Percentiles rank a stretch among this genome's conserved stretches.
phyloP scores from a whole-genome alignment of 2,888 invertebrate species.

The Athalia cordata region DNA sequence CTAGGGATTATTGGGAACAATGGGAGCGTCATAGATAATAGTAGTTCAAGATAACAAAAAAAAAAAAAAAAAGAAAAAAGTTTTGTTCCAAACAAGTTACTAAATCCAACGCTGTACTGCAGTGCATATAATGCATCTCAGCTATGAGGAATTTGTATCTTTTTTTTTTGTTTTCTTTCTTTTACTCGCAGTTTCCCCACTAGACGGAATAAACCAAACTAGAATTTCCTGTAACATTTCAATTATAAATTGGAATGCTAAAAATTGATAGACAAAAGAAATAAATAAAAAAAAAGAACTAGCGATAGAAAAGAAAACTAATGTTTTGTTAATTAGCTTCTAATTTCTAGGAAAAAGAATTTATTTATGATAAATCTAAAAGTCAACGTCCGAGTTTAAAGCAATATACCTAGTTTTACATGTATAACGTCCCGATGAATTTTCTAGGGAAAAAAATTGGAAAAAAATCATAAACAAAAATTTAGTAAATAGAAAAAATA shows the following conservation, averaged over 20 bases:
- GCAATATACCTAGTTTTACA: too few species aligned
- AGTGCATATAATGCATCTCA: too few species aligned
- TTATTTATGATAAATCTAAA: too few species aligned
- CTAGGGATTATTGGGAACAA: conserved; percentile 93
- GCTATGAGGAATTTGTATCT: not conserved
- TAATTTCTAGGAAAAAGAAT: too few species aligned
- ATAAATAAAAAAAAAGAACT: too few species aligned
- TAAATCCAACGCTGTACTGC: not conserved
- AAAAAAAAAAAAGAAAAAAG: conserved; percentile 19
- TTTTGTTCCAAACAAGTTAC: conserved; percentile 21
- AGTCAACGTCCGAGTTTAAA: too few species aligned
- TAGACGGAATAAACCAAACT: not conserved
- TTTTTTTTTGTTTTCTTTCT: not conserved
- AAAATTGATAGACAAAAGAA: too few species aligned
- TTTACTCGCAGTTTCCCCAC: not conserved
- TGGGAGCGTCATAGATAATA: conserved; percentile 77
- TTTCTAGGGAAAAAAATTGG: not conserved
- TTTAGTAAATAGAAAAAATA: not conserved
- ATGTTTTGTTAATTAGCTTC: too few species aligned
- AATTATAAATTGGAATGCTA: not conserved
- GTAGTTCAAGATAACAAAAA: not conserved
- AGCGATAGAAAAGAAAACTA: too few species aligned
- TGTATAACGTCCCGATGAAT: too few species aligned
- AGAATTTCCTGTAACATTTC: not conserved
- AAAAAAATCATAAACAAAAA: not conserved